Evolutionary conservation across 2,888 invertebrate genomes (phyloP).

Genomic region (Eupeodes luniger): DNA sequence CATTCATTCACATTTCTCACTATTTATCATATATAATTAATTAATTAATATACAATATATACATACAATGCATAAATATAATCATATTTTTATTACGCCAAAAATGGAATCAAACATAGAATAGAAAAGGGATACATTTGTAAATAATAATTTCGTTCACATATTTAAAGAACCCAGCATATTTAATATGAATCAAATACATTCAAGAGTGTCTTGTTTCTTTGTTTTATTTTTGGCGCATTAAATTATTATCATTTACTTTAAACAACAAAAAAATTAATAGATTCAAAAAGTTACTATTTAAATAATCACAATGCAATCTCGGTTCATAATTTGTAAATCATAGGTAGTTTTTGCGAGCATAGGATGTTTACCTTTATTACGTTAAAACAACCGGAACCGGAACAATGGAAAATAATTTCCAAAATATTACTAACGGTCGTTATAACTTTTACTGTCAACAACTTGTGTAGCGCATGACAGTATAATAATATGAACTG

Average conservation of each 20-base stretch:
- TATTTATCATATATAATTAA: slow-evolving; percentile 7
- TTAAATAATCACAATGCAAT: too few species aligned
- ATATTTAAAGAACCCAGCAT: slow-evolving; percentile 6
- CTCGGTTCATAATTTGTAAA: too few species aligned
- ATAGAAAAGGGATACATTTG: slow-evolving; percentile 34
- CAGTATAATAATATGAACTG: too few species aligned
- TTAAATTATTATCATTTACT: background rate
- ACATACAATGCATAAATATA: slow-evolving; percentile 22
- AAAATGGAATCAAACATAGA: slow-evolving; percentile 11
- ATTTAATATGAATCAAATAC: slow-evolving; percentile 3
- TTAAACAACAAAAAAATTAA: too few species aligned
- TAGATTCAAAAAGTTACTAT: too few species aligned
- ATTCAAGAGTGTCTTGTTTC: slow-evolving; percentile 21
- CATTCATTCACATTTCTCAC: slow-evolving; percentile 56
- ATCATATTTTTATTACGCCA: slow-evolving; percentile 40
- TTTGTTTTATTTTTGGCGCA: background rate
- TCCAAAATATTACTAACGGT: too few species aligned
- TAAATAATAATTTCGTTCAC: slow-evolving; percentile 21
- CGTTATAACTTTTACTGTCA: too few species aligned
- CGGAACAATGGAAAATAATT: too few species aligned
- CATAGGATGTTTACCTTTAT: too few species aligned
- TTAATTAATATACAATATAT: slow-evolving; percentile 14
- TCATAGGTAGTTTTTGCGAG: too few species aligned
- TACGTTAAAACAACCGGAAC: too few species aligned
- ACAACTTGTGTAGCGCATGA: too few species aligned